Evolutionary conservation across 2,113 vertebrate genomes (phyloP).

Genomic region (Leucosticte australis): DNA sequence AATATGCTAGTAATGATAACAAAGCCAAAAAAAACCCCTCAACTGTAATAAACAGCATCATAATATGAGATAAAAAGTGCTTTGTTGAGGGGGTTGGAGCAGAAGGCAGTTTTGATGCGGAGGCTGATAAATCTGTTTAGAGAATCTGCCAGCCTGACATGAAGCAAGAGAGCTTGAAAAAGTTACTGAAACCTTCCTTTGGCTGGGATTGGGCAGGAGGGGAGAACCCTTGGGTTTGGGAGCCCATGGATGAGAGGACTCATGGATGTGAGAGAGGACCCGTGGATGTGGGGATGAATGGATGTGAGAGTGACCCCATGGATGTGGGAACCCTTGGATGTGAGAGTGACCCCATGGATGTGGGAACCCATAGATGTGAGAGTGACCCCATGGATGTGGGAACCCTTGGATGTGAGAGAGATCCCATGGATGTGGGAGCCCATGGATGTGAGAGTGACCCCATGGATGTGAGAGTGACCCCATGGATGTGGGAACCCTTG

Average conservation of each 20-base stretch:
- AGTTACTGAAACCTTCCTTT: neutral
- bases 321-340: neutral
- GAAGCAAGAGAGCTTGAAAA: neutral
- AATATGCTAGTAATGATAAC: neutral
- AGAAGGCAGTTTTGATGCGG: slow-evolving; percentile 43
- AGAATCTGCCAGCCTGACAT: slow-evolving; percentile 31
- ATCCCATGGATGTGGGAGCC: no score
- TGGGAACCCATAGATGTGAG: neutral
- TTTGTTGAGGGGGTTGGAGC: slow-evolving; percentile 36
- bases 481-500: accelerated
- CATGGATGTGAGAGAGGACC: neutral
- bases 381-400: neutral
- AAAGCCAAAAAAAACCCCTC: neutral
- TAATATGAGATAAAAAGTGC: neutral
- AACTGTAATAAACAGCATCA: slow-evolving; percentile 2
- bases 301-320: neutral
- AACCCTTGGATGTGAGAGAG: neutral
- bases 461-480: neutral
- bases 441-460: neutral
- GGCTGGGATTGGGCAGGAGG: neutral
- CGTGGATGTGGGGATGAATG: no score
- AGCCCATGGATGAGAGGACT: neutral
- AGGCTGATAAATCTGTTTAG: slow-evolving; percentile 61
- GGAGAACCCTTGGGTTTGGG: neutral
- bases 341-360: neutral